A percentile compares a stretch with the other conserved stretches of the same genome.
These are phyloP conservation scores for Lerema accius DNA, from an alignment of 1,140 invertebrate genomes.

Conservation along the genomic window DNA sequence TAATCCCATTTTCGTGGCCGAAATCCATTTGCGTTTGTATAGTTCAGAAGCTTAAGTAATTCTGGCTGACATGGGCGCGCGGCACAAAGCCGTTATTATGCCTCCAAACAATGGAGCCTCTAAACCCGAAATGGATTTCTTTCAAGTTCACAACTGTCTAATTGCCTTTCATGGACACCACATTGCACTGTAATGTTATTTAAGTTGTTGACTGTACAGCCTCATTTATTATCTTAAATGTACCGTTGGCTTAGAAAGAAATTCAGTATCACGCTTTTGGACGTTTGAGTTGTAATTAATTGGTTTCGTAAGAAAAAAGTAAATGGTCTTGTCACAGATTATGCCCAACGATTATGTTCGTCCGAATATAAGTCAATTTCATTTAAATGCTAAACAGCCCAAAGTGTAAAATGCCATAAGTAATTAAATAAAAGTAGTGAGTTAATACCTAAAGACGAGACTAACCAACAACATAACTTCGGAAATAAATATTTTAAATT, in stretches of 20 bases:
- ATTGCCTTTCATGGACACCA: slow-evolving; percentile 40
- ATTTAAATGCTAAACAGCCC: too few relatives aligned
- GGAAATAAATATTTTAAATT: too few relatives aligned
- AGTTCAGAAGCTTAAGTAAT: slow-evolving; percentile 38
- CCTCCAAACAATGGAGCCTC: slow-evolving; percentile 38
- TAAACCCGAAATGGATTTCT: slow-evolving; percentile 45
- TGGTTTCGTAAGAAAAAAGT: too few relatives aligned
- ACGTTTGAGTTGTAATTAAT: not conserved
- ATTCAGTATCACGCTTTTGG: not conserved
- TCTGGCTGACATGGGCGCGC: slow-evolving; percentile 30
- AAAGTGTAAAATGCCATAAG: too few relatives aligned
- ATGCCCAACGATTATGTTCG: too few relatives aligned
- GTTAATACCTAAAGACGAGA: too few relatives aligned
- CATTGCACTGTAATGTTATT: slow-evolving; percentile 7
- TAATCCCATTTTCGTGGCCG: slow-evolving; percentile 26
- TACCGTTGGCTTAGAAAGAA: not conserved
- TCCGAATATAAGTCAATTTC: too few relatives aligned
- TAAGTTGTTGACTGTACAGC: slow-evolving; percentile 2
- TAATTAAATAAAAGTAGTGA: too few relatives aligned
- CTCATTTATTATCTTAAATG: not conserved
- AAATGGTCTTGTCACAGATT: too few relatives aligned
- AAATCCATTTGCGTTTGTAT: slow-evolving; percentile 36
- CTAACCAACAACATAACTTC: too few relatives aligned
- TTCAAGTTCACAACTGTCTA: slow-evolving; percentile 43
- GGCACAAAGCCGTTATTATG: slow-evolving; percentile 40